Evolutionary conservation across 92 coral and sea anemone species (phyloP).

Genomic region (Meandrina meandrites): DNA sequence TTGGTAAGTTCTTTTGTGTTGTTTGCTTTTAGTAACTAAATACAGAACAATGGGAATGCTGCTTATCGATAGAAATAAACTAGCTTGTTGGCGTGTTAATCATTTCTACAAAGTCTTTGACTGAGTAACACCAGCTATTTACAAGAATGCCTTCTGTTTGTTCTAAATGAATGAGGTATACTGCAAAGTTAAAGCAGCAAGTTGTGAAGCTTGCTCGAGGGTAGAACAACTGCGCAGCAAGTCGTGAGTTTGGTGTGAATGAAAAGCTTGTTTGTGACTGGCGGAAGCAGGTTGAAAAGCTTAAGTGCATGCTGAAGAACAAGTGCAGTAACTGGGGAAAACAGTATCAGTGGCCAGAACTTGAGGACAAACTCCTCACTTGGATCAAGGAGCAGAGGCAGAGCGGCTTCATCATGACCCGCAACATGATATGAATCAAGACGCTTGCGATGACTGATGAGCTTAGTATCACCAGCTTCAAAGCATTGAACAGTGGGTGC

Average conservation of each 20-base stretch:
- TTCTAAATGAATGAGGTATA: constrained; percentile 49
- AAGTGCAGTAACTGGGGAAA: neutral
- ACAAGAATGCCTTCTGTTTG: constrained; percentile 29
- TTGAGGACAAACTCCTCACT: neutral
- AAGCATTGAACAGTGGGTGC: neutral
- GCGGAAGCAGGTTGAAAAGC: neutral
- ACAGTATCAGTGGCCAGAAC: neutral
- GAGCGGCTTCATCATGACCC: neutral
- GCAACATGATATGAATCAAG: neutral
- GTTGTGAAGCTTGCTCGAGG: constrained; percentile 13
- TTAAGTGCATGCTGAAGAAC: constrained; percentile 11
- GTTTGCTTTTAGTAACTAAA: constrained; percentile 20
- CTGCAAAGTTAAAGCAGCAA: constrained; percentile 47
- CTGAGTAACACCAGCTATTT: constrained; percentile 10
- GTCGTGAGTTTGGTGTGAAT: neutral
- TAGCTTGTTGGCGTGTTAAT: neutral
- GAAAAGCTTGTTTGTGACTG: neutral
- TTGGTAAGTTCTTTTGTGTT: constrained; percentile 22
- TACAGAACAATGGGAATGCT: constrained; percentile 5
- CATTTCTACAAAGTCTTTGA: constrained; percentile 28
- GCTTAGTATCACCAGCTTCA: neutral
- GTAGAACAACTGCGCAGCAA: constrained; percentile 5
- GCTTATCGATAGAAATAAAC: neutral
- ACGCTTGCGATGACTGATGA: neutral
- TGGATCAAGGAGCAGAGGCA: neutral